phyloP scores from a whole-genome alignment of 2,113 vertebrate species.

The Malaclemys terrapin region DNA sequence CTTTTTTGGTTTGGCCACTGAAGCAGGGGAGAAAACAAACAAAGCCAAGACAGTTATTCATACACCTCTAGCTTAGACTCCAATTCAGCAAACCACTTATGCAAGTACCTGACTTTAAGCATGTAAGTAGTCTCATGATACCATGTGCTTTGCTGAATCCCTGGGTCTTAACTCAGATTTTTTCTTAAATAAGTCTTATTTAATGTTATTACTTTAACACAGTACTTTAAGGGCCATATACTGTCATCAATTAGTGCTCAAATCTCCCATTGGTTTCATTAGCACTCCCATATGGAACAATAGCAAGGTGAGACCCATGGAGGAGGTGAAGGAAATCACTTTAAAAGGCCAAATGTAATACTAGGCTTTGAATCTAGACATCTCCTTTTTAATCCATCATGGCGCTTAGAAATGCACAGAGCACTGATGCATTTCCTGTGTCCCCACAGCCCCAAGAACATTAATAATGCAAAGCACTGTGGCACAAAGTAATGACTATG shows the following conservation, averaged over 20 bases:
- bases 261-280: slow-evolving; percentile 60
- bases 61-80: background rate
- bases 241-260: slow-evolving; percentile 46
- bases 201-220: background rate
- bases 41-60: background rate
- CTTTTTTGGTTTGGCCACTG: background rate
- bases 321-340: slow-evolving; percentile 10
- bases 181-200: background rate
- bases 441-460: slow-evolving; percentile 37
- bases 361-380: slow-evolving; percentile 32
- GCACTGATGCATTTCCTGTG: background rate
- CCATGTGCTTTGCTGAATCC: background rate
- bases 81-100: background rate
- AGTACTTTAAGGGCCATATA: background rate
- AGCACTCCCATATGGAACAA: background rate
- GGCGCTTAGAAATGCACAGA: background rate
- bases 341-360: slow-evolving; percentile 21
- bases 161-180: background rate
- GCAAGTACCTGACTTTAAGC: background rate
- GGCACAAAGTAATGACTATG: slow-evolving; percentile 48
- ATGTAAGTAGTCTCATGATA: background rate
- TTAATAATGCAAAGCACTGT: slow-evolving; percentile 48
- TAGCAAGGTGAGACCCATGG: background rate
- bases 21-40: background rate
- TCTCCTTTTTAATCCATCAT: slow-evolving; percentile 31